A percentile compares a stretch with the other conserved stretches of the same genome.
Evolutionary conservation across 2,113 vertebrate species (phyloP).

Genomic region (Sclerurus mexicanus): DNA sequence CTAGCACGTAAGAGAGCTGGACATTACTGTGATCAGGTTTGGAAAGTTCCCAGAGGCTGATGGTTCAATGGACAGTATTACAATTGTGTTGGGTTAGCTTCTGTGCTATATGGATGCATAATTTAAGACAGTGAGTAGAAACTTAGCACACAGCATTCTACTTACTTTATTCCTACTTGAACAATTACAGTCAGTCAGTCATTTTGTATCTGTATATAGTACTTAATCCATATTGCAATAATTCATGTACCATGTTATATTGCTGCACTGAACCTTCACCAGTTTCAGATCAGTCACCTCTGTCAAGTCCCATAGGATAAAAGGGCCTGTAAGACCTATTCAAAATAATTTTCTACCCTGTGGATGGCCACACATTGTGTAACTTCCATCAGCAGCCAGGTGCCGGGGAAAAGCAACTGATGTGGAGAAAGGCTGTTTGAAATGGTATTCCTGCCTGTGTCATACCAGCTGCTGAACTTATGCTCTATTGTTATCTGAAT

Average conservation of each 20-base stretch:
- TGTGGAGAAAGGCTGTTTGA: neutral
- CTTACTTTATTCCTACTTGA: neutral
- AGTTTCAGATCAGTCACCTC: slow-evolving; percentile 1
- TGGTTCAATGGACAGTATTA: neutral
- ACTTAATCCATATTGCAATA: neutral
- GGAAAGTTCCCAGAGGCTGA: neutral
- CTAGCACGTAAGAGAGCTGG: neutral
- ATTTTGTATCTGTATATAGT: neutral
- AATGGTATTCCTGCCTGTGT: neutral
- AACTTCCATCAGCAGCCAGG: neutral
- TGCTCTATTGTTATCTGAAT: neutral
- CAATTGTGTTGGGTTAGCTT: neutral
- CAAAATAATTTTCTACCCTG: neutral
- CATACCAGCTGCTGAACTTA: slow-evolving; percentile 15
- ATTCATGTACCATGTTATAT: neutral
- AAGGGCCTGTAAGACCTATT: neutral
- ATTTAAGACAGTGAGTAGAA: neutral
- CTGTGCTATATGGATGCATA: neutral
- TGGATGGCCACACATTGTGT: neutral
- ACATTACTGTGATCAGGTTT: accelerated
- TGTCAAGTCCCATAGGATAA: neutral
- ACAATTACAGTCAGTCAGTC: neutral
- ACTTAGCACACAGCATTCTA: neutral
- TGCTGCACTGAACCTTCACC: neutral
- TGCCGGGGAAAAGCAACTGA: neutral